Percentiles rank a stretch among this genome's conserved stretches.
Evolutionary conservation across 2,797 vertebrate species (phyloP).

Genomic region (Dendrocincla fuliginosa): DNA sequence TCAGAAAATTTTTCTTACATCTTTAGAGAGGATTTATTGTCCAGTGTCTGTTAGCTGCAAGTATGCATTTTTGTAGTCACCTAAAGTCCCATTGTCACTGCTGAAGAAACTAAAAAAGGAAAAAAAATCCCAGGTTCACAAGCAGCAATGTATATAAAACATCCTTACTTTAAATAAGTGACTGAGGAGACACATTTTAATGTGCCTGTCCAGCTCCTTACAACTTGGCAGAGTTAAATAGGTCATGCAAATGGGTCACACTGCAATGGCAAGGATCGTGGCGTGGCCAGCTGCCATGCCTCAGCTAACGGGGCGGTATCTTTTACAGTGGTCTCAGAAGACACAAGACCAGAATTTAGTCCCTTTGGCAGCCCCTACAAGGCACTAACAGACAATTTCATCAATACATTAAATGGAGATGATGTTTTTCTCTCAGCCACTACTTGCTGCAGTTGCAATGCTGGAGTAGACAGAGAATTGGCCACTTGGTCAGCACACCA

Average conservation of each 20-base stretch:
- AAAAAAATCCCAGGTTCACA: not conserved
- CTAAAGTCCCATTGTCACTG: not conserved
- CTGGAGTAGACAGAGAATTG: not conserved
- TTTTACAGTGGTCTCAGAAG: not conserved
- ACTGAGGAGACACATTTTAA: not conserved
- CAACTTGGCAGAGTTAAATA: not conserved
- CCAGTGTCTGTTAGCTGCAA: not conserved
- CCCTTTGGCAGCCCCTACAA: not conserved
- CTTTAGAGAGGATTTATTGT: not conserved
- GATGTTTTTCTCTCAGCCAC: not conserved
- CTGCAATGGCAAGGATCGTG: not conserved
- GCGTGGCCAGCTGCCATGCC: not conserved
- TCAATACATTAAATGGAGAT: not conserved
- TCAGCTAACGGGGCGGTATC: not conserved
- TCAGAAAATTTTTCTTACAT: not conserved
- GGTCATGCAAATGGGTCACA: constrained; percentile 26
- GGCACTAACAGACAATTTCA: not conserved
- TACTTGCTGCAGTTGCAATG: not conserved
- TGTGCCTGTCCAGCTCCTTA: not conserved
- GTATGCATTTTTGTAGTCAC: not conserved
- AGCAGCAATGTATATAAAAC: not conserved
- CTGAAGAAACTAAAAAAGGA: not conserved
- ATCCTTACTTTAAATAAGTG: not conserved
- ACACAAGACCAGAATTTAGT: not conserved
- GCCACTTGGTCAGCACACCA: not conserved